phyloP scores from a whole-genome alignment of 1,140 invertebrate genomes.

The Lepidurus arcticus region DNA sequence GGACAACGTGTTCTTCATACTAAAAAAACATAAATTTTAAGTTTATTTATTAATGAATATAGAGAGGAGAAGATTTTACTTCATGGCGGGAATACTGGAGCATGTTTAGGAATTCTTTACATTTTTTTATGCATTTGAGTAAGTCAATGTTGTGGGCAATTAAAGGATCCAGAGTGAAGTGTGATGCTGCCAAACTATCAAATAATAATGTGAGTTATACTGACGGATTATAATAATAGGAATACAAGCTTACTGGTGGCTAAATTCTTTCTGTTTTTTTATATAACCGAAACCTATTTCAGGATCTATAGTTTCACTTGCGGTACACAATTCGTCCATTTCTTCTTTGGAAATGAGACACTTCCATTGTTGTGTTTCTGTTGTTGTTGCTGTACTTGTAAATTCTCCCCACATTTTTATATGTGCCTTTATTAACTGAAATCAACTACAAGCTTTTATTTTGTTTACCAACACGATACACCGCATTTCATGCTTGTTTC shows the following conservation, averaged over 20 bases:
- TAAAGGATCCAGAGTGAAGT: not conserved
- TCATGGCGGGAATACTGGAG: slow-evolving; percentile 1
- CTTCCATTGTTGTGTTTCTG: not conserved
- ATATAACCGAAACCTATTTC: not conserved
- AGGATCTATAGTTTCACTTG: not conserved
- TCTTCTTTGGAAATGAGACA: slow-evolving; percentile 9
- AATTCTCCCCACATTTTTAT: not conserved
- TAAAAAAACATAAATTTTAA: not conserved
- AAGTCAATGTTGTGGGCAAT: not conserved
- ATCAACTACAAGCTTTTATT: not conserved
- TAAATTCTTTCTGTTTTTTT: not conserved
- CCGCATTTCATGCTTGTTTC: too few species aligned
- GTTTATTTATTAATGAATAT: not conserved
- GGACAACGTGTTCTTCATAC: not conserved
- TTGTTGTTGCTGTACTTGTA: not conserved
- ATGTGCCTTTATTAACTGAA: not conserved
- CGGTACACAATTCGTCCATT: not conserved
- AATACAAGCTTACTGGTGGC: not conserved
- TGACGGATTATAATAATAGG: not conserved
- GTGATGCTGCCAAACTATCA: not conserved
- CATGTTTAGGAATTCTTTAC: not conserved
- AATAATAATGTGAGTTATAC: not conserved
- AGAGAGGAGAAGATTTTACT: not conserved
- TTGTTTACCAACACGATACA: not conserved
- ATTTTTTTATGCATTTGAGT: not conserved